phyloP scores from a whole-genome alignment of 2,797 vertebrate species.

The Zonotrichia albicollis region DNA sequence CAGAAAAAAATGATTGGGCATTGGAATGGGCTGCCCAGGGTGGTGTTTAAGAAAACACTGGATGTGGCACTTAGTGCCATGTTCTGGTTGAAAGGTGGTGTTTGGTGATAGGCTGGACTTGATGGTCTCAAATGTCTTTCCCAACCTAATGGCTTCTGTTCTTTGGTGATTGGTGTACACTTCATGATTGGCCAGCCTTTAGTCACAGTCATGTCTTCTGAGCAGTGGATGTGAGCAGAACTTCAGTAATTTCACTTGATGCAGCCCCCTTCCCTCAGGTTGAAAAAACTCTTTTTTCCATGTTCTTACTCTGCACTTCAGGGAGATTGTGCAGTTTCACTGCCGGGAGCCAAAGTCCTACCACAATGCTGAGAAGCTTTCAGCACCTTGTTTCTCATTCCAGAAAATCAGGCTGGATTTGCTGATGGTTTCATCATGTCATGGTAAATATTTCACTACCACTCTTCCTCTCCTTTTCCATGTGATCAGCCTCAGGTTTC shows the following conservation, averaged over 20 bases:
- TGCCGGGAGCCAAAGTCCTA: background rate
- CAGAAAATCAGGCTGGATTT: background rate
- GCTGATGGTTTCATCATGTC: slow-evolving; percentile 37
- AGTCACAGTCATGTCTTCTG: background rate
- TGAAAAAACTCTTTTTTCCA: background rate
- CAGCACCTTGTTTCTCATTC: background rate
- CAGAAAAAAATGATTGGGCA: background rate
- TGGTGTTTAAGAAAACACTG: background rate
- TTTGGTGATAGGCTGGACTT: background rate
- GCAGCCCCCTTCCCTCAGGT: background rate
- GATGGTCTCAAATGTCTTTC: background rate
- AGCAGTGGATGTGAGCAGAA: background rate
- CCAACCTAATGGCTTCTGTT: background rate
- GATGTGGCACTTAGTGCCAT: background rate
- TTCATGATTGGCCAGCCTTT: background rate
- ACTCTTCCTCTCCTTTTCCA: background rate
- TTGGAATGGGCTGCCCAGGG: background rate
- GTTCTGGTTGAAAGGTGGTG: background rate
- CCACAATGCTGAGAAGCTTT: background rate
- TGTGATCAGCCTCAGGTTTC: background rate
- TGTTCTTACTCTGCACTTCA: background rate
- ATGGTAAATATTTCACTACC: slow-evolving; percentile 42
- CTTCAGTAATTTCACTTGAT: background rate
- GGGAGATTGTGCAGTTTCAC: background rate
- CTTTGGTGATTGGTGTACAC: background rate